Evolutionary conservation across 2,888 invertebrate genomes (phyloP), one percentile per base, ranked within the genome.

Genomic region (Rhaphigaster nebulosa): DNA sequence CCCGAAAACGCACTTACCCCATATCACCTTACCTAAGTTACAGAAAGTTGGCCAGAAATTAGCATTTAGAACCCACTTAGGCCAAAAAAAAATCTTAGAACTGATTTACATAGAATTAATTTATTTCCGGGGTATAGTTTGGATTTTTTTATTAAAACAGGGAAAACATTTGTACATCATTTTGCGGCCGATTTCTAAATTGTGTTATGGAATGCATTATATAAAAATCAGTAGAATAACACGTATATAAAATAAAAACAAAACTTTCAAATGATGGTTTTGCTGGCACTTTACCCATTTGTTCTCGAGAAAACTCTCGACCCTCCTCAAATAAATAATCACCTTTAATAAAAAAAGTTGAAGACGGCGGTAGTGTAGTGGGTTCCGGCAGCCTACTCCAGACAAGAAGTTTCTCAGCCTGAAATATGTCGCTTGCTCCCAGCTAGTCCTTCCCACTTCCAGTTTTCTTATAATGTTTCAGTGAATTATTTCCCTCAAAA

Each of bases 341-440:
- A 70, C 34, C 70, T 70, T 70, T 70, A 70, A 70, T 70, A 70
- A 70, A 70, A 70, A 70, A 70, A 70, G 70, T 70, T 70, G 70
- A 34, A 70, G 34, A 15, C 29, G 65, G 34, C 34, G 70, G 34
- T 34, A 70, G 34, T 70, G 70, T 70, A 70, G 70, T 13, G 65
- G 65, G 29, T 70, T 34, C 34, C 34, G 70, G 4, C 34, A 34
- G 70, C 18, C 34, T 70, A 70, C 70, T 70, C 70, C 70, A 70
- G 70, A 18, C 70, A 34, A 70, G 34, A 70, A 70, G 34, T 70
- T 70, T 70, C 70, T 70, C 70, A 70, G 34, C 8, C 34, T 70
- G 34, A 34, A 70, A 34, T 70, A 70, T 70, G 70, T 70, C 70
- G 34, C 38, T 70, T 34, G 20, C 34, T 70, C 38, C 34, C 0